Base-by-base conservation (phyloP, 2,888 invertebrate species). In the Ethmia dodecea region DNA sequence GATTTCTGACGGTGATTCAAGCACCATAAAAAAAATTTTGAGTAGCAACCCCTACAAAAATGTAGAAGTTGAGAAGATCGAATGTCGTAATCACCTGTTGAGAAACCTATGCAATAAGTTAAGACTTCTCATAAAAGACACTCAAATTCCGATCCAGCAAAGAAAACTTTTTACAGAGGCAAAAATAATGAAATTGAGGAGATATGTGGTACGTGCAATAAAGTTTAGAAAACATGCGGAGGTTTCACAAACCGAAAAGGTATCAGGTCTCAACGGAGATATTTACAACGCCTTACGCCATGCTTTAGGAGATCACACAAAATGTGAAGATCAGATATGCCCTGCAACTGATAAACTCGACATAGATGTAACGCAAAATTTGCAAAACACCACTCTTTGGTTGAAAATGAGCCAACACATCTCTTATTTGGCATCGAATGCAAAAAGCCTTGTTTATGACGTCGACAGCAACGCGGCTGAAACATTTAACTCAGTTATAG, bases 1-100 rank as follows among this genome's bases (percentile, higher is more conserved):
- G 11, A 35, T 45, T 12, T 33, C 38, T 13, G 42, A 45, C 14
- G 45, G 42, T 3, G 41, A 43, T 16, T 32, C 45, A 0, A 37
- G 39, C 10, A 40, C 35, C 9, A 31, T 18, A 10, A 16, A 10
- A 3, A 30, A 18, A 5, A 30, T 30, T 18, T 5, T n/a, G 9
- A 12, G 18, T 5, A 10, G 18, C 2, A 16, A 20, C 10, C 30
- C 20, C 5, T 30, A 30, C 10, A 18, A 12, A 18, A 30, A 30
- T 8, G 15, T 30, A 8, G 3, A 16, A 13, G 36, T 37, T 3
- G 32, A 32, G 14, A 37, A 37, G 12, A 32, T 32, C 9, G 28
- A 37, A 16, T 37, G 32, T 10, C 28, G 22, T 6, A 37, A 37
- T 28, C 32, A 37, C 16, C 12, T 37, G 6, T 32, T 37, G n/a